Evolutionary conservation across 2,113 vertebrate species (phyloP).

Genomic region (Nettapus auritus): DNA sequence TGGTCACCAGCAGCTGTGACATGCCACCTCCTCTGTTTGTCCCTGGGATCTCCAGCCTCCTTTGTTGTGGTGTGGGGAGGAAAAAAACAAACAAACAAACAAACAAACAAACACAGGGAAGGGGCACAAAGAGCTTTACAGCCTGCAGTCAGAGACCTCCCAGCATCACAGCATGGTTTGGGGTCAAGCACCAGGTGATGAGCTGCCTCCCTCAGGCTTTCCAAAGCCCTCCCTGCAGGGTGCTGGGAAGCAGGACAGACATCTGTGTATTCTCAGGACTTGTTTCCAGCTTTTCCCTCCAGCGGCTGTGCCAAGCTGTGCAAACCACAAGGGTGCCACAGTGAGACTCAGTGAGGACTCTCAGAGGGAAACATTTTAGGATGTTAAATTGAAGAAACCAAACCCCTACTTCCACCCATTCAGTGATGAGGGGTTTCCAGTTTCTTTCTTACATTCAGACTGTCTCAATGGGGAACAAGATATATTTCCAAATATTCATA

Average conservation of each 20-base stretch:
- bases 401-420: background rate
- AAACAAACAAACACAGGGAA: background rate
- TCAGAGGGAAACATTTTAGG: no score
- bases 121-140: background rate
- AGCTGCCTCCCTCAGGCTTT: background rate
- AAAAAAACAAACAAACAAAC: rapidly evolving
- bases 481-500: background rate
- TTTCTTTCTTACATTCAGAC: background rate
- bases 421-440: background rate
- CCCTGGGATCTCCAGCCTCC: background rate
- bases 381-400: rapidly evolving
- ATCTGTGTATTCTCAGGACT: background rate
- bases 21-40: no score
- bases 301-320: background rate
- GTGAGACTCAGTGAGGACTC: background rate
- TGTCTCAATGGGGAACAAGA: background rate
- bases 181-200: background rate
- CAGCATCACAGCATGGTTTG: rapidly evolving
- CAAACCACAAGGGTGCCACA: rapidly evolving
- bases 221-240: background rate
- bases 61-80: background rate
- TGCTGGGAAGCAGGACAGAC: background rate
- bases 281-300: background rate
- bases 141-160: background rate
- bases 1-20: no score